Evolutionary conservation across 2,113 vertebrate genomes (phyloP).

Genomic region (Tragulus kanchil): DNA sequence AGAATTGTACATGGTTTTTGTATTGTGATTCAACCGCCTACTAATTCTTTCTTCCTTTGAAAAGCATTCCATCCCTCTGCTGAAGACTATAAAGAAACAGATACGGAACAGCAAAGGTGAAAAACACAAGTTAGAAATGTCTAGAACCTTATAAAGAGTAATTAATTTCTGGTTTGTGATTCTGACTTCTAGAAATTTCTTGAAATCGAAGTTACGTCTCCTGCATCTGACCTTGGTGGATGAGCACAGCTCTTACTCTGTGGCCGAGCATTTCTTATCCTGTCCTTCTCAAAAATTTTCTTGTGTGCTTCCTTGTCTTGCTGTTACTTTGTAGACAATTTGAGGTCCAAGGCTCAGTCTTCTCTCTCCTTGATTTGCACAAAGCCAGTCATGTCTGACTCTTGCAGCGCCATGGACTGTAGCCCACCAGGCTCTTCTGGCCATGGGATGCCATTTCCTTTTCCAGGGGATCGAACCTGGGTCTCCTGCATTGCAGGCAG

Average conservation of each 20-base stretch:
- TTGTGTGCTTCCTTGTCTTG: not conserved
- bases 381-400: not conserved
- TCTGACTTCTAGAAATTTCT: constrained; percentile 46
- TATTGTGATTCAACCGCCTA: not conserved
- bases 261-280: not conserved
- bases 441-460: not conserved
- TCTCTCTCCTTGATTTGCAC: not conserved
- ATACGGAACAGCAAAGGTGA: not conserved
- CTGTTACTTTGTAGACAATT: not conserved
- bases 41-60: not conserved
- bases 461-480: not conserved
- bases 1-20: not conserved
- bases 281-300: not conserved
- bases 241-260: not conserved
- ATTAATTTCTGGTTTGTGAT: not conserved
- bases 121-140: not conserved
- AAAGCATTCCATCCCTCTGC: not conserved
- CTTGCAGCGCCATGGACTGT: not conserved
- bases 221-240: not conserved
- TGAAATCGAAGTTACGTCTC: not conserved
- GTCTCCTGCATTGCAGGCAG: not conserved
- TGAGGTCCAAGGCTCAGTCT: not conserved
- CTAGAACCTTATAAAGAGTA: constrained; percentile 22
- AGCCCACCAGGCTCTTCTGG: not conserved
- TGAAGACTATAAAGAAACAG: not conserved